Conservation (phyloP, 2,888 invertebrate genomes). For the Torymus aiolomorphi region DNA sequence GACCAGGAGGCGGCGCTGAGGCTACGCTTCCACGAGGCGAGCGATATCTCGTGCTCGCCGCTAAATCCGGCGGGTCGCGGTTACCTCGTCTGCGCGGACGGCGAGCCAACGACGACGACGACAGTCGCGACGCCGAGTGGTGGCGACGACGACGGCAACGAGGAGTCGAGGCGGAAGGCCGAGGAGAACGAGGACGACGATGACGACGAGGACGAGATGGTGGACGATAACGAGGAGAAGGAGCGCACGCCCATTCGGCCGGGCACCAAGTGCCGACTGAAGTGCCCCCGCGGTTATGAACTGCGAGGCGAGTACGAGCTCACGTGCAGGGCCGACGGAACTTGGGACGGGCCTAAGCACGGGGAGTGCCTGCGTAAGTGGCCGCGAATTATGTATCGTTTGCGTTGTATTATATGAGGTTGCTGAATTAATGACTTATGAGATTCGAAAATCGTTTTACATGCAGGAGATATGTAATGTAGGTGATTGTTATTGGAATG, state of each 20-base stretch:
- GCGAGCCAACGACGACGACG: conserved; percentile 61
- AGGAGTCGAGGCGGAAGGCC: neutral
- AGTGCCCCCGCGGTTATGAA: conserved; percentile 76
- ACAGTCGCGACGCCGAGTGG: conserved; percentile 3
- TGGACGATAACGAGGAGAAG: conserved; percentile 62
- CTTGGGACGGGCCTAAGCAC: conserved; percentile 75
- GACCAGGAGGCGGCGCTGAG: conserved; percentile 42
- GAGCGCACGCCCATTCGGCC: conserved; percentile 73
- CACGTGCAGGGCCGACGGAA: conserved; percentile 74
- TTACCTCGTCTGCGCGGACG: conserved; percentile 76
- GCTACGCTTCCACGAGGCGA: conserved; percentile 25
- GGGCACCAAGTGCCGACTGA: conserved; percentile 76
- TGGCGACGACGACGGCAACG: conserved; percentile 65
- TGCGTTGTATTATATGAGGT: no score
- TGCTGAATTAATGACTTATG: no score
- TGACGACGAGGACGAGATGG: neutral
- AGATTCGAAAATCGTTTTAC: no score
- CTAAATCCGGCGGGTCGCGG: conserved; percentile 76
- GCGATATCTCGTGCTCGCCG: conserved; percentile 72
- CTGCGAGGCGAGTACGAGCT: conserved; percentile 75
- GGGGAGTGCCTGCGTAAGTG: conserved; percentile 76
- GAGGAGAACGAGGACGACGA: neutral
- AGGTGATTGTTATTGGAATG: no score
- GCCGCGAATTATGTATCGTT: conserved; percentile 41
- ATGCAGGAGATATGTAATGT: no score